phyloP scores from a whole-genome alignment of 2,113 vertebrate genomes.

The Mionectes macconnelli region DNA sequence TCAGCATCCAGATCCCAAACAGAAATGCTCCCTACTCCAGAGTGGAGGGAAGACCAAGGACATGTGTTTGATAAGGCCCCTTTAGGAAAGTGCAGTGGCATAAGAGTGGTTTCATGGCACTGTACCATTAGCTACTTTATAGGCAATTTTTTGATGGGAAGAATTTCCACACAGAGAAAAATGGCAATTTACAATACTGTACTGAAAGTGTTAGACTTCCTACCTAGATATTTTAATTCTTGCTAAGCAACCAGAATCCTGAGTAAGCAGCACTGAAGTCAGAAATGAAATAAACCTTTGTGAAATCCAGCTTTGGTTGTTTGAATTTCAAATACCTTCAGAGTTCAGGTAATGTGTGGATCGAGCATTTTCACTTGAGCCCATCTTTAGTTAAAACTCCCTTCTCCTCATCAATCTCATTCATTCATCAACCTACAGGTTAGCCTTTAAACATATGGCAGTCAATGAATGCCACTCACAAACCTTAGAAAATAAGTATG shows the following conservation, averaged over 20 bases:
- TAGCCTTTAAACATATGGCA: conserved; percentile 73
- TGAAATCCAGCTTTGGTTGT: conserved; percentile 11
- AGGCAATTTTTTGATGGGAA: not conserved
- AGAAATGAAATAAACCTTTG: conserved; percentile 44
- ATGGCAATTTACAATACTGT: not conserved
- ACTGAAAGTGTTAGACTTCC: not conserved
- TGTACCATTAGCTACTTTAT: not conserved
- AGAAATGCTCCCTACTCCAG: not conserved
- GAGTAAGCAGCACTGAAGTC: not conserved
- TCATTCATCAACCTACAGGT: conserved; percentile 64
- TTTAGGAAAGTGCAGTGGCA: not conserved
- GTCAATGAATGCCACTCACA: conserved; percentile 76
- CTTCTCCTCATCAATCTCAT: conserved; percentile 40
- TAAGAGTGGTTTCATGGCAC: not conserved
- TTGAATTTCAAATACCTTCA: conserved; percentile 24
- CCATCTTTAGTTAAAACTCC: conserved; percentile 35
- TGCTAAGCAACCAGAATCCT: not conserved
- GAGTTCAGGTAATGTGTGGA: not conserved
- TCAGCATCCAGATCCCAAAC: not conserved
- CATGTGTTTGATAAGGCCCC: not conserved
- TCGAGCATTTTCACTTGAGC: not conserved
- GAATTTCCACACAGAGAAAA: conserved; percentile 2
- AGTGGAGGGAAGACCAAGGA: not conserved
- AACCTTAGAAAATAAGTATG: conserved; percentile 73
- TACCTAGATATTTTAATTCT: not conserved